Percentiles rank a stretch among this genome's conserved stretches.
phyloP scores from a whole-genome alignment of 2,797 vertebrate species.

The Botia kubotai region DNA sequence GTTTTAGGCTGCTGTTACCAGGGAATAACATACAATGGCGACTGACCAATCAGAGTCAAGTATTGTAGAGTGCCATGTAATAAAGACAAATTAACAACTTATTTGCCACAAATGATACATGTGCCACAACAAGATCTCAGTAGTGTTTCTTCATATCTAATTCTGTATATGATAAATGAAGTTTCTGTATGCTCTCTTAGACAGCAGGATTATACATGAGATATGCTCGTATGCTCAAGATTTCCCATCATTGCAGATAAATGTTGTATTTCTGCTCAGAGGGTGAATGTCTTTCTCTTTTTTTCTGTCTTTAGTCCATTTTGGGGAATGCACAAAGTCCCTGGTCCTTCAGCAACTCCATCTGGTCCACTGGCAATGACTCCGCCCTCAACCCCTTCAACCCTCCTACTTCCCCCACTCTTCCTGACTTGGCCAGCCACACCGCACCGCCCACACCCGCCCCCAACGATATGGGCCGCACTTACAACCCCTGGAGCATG shows the following conservation, averaged over 20 bases:
- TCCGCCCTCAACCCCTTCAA: slow-evolving; percentile 84
- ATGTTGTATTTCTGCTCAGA: not conserved
- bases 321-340: slow-evolving; percentile 84
- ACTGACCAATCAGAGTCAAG: no score
- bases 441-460: slow-evolving; percentile 75
- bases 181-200: no score
- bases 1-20: no score
- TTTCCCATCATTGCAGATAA: not conserved
- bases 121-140: no score
- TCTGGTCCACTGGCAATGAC: slow-evolving; percentile 92
- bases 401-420: slow-evolving; percentile 73
- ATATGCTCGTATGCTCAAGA: not conserved
- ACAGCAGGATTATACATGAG: not conserved
- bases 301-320: slow-evolving; percentile 81
- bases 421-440: slow-evolving; percentile 82
- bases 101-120: no score
- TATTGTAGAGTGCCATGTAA: no score
- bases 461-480: slow-evolving; percentile 81
- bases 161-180: no score
- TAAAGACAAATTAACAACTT: no score
- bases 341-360: slow-evolving; percentile 94
- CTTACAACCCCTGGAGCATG: slow-evolving; percentile 94
- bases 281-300: not conserved
- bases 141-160: no score
- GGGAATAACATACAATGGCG: no score